These are phyloP conservation scores for Adela reaumurella DNA, from an alignment of 2,888 invertebrate genomes.

Conservation along the genomic window DNA sequence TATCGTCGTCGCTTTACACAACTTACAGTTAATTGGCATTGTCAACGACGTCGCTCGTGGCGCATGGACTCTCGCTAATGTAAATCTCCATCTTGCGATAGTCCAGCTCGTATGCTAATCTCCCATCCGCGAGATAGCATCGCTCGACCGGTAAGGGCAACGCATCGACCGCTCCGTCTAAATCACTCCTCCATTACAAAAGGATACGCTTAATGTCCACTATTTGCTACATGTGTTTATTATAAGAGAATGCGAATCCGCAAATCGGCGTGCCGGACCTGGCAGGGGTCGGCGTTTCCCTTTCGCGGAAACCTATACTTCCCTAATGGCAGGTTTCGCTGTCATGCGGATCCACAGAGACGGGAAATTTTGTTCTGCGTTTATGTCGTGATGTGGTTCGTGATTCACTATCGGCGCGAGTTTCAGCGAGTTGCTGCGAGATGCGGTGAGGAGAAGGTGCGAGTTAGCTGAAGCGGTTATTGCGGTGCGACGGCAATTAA, in stretches of 20 bases:
- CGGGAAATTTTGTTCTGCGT: no score
- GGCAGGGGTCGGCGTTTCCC: not conserved
- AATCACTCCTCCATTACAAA: not conserved
- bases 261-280: not conserved
- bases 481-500: not conserved
- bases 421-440: no score
- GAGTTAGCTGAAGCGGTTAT: not conserved
- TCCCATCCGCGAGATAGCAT: not conserved
- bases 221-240: not conserved
- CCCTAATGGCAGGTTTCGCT: no score
- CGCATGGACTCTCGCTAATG: not conserved
- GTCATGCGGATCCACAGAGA: no score
- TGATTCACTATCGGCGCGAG: no score
- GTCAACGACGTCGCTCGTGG: not conserved
- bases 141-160: not conserved
- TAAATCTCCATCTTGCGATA: not conserved
- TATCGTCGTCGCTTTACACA: not conserved
- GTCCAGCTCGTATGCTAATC: not conserved
- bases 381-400: no score
- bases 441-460: no score
- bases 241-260: not conserved
- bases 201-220: not conserved
- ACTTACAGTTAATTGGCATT: not conserved
- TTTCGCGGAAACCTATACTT: not conserved
- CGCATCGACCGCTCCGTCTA: not conserved